These are phyloP conservation scores for Diplodus sargus DNA, from an alignment of 2,797 vertebrate genomes.

Conservation along the genomic window DNA sequence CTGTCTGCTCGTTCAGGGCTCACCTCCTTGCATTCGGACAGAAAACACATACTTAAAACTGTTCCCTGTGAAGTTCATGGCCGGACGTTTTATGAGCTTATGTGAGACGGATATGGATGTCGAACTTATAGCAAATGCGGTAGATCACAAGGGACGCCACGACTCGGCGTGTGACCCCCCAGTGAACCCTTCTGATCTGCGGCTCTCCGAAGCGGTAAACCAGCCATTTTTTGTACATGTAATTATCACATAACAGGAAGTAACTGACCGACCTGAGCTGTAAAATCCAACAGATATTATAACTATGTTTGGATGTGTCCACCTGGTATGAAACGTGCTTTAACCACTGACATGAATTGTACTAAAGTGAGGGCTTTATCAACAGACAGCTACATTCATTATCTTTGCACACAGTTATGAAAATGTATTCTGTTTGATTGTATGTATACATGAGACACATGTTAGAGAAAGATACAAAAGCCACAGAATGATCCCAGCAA, in stretches of 20 bases:
- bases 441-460: background rate
- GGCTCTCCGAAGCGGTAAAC: slow-evolving; percentile 20
- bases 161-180: slow-evolving; percentile 50
- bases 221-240: slow-evolving; percentile 9
- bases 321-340: slow-evolving; percentile 3
- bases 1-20: slow-evolving; percentile 24
- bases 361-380: slow-evolving; percentile 1
- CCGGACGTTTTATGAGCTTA: slow-evolving; percentile 50
- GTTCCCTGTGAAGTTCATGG: slow-evolving; percentile 43
- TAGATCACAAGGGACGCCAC: slow-evolving; percentile 53
- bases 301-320: slow-evolving; percentile 18
- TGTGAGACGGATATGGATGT: slow-evolving; percentile 57
- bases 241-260: slow-evolving; percentile 48
- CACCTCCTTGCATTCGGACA: slow-evolving; percentile 37
- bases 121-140: slow-evolving; percentile 43
- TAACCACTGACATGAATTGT: background rate
- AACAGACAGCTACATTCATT: background rate
- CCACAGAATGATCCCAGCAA: slow-evolving; percentile 27
- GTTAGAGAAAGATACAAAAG: slow-evolving; percentile 37
- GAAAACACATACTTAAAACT: slow-evolving; percentile 57
- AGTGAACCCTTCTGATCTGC: slow-evolving; percentile 54
- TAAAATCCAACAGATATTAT: slow-evolving; percentile 29
- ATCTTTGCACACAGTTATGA: background rate
- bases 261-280: slow-evolving; percentile 32
- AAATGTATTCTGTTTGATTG: slow-evolving; percentile 2